Conservation (phyloP, 1,140 invertebrate genomes). For the Drosophila pruinosa region DNA sequence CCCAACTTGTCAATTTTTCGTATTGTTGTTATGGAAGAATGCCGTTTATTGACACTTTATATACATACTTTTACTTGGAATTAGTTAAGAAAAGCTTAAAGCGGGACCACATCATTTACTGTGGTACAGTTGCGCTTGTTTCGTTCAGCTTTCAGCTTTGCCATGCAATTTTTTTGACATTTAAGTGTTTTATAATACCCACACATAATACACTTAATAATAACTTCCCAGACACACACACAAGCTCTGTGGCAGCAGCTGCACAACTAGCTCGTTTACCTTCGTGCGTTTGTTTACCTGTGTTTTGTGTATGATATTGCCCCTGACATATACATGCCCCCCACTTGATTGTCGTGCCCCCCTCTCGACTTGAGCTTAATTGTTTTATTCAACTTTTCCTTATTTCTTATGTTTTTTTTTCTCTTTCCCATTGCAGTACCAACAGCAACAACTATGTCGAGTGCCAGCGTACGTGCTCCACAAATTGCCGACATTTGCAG, state of each 20-base stretch:
- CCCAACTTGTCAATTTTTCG: slow-evolving; percentile 54
- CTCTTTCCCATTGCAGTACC: slow-evolving; percentile 60
- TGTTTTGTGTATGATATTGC: slow-evolving; percentile 20
- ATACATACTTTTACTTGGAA: slow-evolving; percentile 36
- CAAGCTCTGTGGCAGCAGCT: slow-evolving; percentile 48
- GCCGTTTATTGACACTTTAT: slow-evolving; percentile 38
- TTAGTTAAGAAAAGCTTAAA: slow-evolving; percentile 17
- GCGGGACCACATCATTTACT: background rate
- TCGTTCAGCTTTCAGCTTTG: background rate
- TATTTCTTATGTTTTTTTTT: slow-evolving; percentile 36
- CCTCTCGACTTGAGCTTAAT: slow-evolving; percentile 10
- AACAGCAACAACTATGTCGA: slow-evolving; percentile 78
- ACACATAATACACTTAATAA: slow-evolving; percentile 21
- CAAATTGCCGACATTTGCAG: slow-evolving; percentile 82
- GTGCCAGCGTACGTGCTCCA: slow-evolving; percentile 81
- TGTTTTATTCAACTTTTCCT: slow-evolving; percentile 46
- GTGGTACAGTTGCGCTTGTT: slow-evolving; percentile 33
- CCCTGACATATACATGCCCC: slow-evolving; percentile 45
- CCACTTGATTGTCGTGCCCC: background rate
- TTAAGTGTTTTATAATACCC: slow-evolving; percentile 53
- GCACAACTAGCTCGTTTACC: slow-evolving; percentile 69
- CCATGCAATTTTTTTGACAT: slow-evolving; percentile 43
- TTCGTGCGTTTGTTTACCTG: slow-evolving; percentile 65
- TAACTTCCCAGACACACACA: slow-evolving; percentile 15
- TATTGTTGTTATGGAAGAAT: slow-evolving; percentile 39